These are phyloP conservation scores for Tyrophagus putrescentiae DNA, from an alignment of 1,140 invertebrate genomes.

Conservation along the genomic window DNA sequence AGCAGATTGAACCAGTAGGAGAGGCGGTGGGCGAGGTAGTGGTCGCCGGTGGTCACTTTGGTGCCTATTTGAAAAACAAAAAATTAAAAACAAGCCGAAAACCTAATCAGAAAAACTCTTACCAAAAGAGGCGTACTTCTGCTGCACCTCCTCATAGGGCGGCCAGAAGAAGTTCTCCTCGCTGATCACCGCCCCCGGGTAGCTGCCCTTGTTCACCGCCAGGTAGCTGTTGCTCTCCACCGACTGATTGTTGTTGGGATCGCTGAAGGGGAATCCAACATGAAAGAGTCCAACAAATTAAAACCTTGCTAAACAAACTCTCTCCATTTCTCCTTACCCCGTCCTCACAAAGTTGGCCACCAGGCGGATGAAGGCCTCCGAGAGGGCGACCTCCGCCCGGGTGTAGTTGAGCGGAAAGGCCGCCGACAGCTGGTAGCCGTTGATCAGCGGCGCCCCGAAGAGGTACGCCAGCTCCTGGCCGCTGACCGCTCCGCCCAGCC, in stretches of 20 bases:
- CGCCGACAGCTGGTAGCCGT: conserved; percentile 46
- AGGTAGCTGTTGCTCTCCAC: conserved; percentile 38
- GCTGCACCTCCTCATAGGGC: conserved; percentile 71
- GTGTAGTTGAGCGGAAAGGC: conserved; percentile 73
- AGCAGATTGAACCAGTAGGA: conserved; percentile 92
- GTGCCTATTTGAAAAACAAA: conserved; percentile 20
- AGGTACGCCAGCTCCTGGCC: conserved; percentile 83
- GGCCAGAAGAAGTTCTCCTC: conserved; percentile 49
- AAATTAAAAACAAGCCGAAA: background rate
- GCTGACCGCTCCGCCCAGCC: conserved; percentile 59
- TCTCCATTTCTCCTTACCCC: conserved; percentile 48
- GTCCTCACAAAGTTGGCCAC: conserved; percentile 92
- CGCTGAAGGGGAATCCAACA: background rate
- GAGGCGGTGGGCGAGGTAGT: conserved; percentile 80
- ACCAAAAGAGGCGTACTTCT: conserved; percentile 69
- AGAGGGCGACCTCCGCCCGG: conserved; percentile 66
- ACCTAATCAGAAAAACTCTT: conserved; percentile 29
- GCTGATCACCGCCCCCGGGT: conserved; percentile 50
- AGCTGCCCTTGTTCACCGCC: conserved; percentile 43
- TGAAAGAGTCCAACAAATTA: background rate
- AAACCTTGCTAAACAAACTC: background rate
- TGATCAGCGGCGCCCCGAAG: conserved; percentile 67
- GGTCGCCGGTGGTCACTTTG: conserved; percentile 64
- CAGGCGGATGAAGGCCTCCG: conserved; percentile 82
- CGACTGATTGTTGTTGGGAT: conserved; percentile 10